phyloP scores from a whole-genome alignment of 2,113 vertebrate species.

The Anthoscopus minutus region DNA sequence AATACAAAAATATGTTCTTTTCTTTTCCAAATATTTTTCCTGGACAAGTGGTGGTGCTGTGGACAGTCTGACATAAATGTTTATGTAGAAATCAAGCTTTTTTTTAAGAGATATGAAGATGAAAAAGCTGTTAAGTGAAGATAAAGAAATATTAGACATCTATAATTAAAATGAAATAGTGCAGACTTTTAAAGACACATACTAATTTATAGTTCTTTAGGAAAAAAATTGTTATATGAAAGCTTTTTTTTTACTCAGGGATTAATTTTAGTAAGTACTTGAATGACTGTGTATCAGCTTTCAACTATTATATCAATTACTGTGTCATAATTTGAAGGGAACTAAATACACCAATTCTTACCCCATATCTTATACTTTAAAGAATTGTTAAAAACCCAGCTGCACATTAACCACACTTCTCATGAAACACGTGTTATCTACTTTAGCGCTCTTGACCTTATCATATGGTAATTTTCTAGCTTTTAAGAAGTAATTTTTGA shows the following conservation, averaged over 20 bases:
- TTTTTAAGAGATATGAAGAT: background rate
- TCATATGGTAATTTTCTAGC: slow-evolving; percentile 38
- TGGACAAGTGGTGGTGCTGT: background rate
- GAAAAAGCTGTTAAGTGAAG: background rate
- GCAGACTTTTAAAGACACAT: background rate
- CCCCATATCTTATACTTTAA: background rate
- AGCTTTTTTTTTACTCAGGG: background rate
- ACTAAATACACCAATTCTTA: background rate
- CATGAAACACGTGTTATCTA: slow-evolving; percentile 36
- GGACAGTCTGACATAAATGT: background rate
- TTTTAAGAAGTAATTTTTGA: slow-evolving; percentile 54
- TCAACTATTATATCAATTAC: background rate
- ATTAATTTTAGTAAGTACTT: background rate
- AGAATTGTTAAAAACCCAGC: slow-evolving; percentile 45
- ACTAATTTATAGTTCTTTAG: background rate
- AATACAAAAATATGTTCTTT: background rate
- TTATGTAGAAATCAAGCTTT: background rate
- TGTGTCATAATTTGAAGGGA: background rate
- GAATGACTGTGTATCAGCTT: background rate
- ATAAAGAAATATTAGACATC: background rate
- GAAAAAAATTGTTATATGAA: background rate
- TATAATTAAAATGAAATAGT: background rate
- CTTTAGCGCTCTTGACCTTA: slow-evolving; percentile 61
- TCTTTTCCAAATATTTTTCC: background rate
- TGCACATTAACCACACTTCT: slow-evolving; percentile 20